Evolutionary conservation across 2,888 invertebrate species (phyloP).

Genomic region (Erpobdella octoculata): DNA sequence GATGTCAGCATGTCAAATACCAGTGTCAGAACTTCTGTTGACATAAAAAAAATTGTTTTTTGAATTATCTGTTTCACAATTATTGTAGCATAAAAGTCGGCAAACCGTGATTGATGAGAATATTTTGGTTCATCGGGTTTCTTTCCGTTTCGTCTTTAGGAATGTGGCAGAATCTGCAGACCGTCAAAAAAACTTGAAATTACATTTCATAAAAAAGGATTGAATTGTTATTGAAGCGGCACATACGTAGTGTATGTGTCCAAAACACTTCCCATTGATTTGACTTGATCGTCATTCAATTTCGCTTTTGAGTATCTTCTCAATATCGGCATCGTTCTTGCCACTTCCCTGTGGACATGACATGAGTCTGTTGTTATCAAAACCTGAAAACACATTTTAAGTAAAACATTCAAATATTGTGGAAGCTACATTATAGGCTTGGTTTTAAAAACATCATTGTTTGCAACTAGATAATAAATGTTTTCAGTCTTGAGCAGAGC

Average conservation of each 20-base stretch:
- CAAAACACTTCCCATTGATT: slow-evolving; percentile 47
- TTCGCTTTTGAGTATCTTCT: slow-evolving; percentile 46
- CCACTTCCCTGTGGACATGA: slow-evolving; percentile 48
- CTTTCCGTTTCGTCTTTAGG: slow-evolving; percentile 49
- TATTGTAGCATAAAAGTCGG: background rate
- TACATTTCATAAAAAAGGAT: background rate
- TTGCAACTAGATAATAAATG: too few species aligned
- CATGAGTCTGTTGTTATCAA: slow-evolving; percentile 50
- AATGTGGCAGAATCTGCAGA: slow-evolving; percentile 46
- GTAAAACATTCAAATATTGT: too few species aligned
- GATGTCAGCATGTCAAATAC: slow-evolving; percentile 50
- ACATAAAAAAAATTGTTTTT: background rate
- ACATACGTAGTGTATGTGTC: slow-evolving; percentile 38
- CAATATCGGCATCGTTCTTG: slow-evolving; percentile 48
- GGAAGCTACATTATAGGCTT: too few species aligned
- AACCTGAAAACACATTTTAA: too few species aligned
- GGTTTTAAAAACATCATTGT: too few species aligned
- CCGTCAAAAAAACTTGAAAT: too few species aligned
- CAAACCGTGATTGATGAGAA: slow-evolving; percentile 50
- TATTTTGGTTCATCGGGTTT: slow-evolving; percentile 52
- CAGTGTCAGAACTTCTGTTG: slow-evolving; percentile 47
- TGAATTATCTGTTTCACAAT: background rate
- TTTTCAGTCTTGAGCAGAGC: background rate
- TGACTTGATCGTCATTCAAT: slow-evolving; percentile 48
- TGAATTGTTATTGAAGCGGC: background rate